Evolutionary conservation across 2,113 vertebrate species (phyloP).

Genomic region (Smithornis capensis): DNA sequence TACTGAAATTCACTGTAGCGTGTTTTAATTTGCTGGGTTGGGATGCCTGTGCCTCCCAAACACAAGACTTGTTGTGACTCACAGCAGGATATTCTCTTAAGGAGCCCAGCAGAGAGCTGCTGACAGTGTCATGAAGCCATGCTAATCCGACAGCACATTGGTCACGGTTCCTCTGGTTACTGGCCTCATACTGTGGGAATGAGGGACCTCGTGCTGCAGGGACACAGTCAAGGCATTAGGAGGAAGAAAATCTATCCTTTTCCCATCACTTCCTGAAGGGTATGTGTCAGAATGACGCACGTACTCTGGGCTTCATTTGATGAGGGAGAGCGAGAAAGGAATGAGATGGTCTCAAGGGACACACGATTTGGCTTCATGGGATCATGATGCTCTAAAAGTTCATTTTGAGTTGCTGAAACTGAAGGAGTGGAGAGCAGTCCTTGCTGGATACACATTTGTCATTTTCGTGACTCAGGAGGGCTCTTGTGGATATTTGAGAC

Average conservation of each 20-base stretch:
- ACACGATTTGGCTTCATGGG: not conserved
- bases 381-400: slow-evolving; percentile 17
- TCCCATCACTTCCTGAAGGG: slow-evolving; percentile 60
- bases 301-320: slow-evolving; percentile 10
- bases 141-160: slow-evolving; percentile 54
- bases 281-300: slow-evolving; percentile 61
- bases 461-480: slow-evolving; percentile 46
- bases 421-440: not conserved
- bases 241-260: slow-evolving; percentile 63
- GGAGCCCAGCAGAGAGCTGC: slow-evolving; percentile 48
- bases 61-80: slow-evolving; percentile 55
- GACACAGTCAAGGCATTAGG: slow-evolving; percentile 52
- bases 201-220: slow-evolving; percentile 51
- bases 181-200: slow-evolving; percentile 51
- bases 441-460: slow-evolving; percentile 42
- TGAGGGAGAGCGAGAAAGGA: slow-evolving; percentile 20
- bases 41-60: slow-evolving; percentile 18
- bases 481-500: slow-evolving; percentile 41
- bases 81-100: slow-evolving; percentile 51
- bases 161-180: slow-evolving; percentile 62
- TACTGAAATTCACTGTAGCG: slow-evolving; percentile 5
- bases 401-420: slow-evolving; percentile 38
- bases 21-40: slow-evolving; percentile 23
- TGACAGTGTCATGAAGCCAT: slow-evolving; percentile 29
- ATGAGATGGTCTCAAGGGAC: slow-evolving; percentile 24